Conservation (phyloP, 2,888 invertebrate species). For the Linyphia triangularis region DNA sequence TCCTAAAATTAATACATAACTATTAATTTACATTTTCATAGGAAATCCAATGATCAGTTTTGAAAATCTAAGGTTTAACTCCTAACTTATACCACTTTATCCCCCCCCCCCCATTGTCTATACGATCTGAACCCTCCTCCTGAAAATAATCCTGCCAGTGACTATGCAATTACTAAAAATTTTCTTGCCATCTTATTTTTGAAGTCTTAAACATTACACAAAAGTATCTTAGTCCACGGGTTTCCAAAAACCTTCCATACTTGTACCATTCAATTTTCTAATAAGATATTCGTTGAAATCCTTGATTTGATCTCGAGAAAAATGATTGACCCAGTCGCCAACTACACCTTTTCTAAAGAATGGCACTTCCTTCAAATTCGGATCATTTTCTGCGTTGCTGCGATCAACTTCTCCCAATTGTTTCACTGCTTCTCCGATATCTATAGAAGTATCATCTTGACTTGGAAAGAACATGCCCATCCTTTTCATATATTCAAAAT, state of each 20-base stretch:
- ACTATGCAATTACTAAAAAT: too few relatives aligned
- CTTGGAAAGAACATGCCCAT: conserved; percentile 46
- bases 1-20: too few relatives aligned
- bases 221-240: too few relatives aligned
- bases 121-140: too few relatives aligned
- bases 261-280: conserved; percentile 53
- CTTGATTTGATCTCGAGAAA: conserved; percentile 78
- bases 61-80: too few relatives aligned
- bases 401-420: conserved; percentile 12
- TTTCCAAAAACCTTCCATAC: conserved; percentile 51
- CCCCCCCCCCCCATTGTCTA: too few relatives aligned
- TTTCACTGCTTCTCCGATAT: background rate
- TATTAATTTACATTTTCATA: too few relatives aligned
- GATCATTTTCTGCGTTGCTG: background rate
- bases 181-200: too few relatives aligned
- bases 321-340: conserved; percentile 80
- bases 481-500: conserved; percentile 72
- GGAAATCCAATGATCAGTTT: too few relatives aligned
- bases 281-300: conserved; percentile 66
- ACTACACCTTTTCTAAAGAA: conserved; percentile 78
- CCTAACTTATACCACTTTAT: too few relatives aligned
- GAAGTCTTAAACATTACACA: too few relatives aligned
- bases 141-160: too few relatives aligned
- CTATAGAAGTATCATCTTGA: background rate
- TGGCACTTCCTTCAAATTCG: conserved; percentile 19